Base-by-base conservation (phyloP, 2,888 invertebrate genomes). In the Trachelus troglodyta region DNA sequence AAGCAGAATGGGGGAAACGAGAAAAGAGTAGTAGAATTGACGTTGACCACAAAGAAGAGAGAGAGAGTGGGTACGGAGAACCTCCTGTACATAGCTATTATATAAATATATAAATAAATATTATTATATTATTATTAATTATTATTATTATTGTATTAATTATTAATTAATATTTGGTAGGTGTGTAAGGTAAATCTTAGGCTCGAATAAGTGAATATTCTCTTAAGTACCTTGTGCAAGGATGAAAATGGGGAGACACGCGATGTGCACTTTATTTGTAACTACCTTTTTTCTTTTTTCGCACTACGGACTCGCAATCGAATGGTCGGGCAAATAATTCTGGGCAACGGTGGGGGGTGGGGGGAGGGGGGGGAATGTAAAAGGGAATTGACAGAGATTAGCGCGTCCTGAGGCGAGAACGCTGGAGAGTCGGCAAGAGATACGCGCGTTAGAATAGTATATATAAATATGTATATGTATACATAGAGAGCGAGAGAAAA, bases 21-120 rank as follows among this genome's bases (percentile, higher is more conserved):
- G 56, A 74, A 69, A 35, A 76, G 68, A 74, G 77, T 71, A 73
- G 76, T 68, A 79, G 69, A 77, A 40, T 30, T 31, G 35, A n/a
- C 31, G 56, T 75, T 75, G 37, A 75, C n/a, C 35, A 40, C 56
- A 75, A 31, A 31, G 56, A 56, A 31, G 40, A 81, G 80, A 82
- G 83, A 34, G 34, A 35, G 35, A 3, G 35, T 84, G 87, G 40
- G 85, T 87, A 86, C 83, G 87, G 83, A 88, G 83, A 81, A 88
- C 87, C 87, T 88, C 87, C 85, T 89, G 89, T 89, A 89, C 80
- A 89, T 89, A 89, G 86, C 83, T 89, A 89, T 89, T 89, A 88
- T 88, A 89, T 86, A 88, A 85, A 88, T 85, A 87, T 85, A 86
- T 86, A 78, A 75, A 78, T 78, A 76, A 78, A 78, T 78, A 78